phyloP scores from a whole-genome alignment of 2,113 vertebrate genomes.

The Passer domesticus region DNA sequence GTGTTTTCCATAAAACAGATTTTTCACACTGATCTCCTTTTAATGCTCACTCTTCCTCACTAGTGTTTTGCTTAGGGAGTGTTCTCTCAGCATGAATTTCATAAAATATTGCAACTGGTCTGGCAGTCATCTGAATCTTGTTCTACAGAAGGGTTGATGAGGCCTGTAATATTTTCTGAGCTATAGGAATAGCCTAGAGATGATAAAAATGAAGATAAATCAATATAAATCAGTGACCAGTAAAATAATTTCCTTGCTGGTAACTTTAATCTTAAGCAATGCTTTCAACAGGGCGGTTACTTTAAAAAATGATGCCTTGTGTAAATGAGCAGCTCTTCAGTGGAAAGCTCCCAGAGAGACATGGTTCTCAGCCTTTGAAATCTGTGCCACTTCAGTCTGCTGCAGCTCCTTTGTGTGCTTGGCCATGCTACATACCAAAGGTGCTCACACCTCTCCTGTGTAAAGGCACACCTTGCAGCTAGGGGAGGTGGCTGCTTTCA shows the following conservation, averaged over 20 bases:
- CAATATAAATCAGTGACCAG: not conserved
- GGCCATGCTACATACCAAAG: not conserved
- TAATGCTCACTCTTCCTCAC: not conserved
- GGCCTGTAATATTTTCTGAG: not conserved
- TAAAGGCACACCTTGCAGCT: not conserved
- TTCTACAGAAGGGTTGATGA: not conserved
- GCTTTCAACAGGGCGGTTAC: not conserved
- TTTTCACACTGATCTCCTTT: not conserved
- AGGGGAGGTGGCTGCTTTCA: not conserved
- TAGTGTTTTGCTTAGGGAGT: not conserved
- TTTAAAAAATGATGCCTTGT: not conserved
- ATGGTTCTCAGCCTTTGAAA: not conserved
- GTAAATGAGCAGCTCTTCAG: not conserved
- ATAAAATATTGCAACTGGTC: not conserved
- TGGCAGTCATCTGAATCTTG: not conserved
- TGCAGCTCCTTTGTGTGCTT: not conserved
- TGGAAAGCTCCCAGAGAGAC: not conserved
- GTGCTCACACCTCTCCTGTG: not conserved
- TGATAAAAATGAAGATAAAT: not conserved
- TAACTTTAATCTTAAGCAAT: not conserved
- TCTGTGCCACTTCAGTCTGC: not conserved
- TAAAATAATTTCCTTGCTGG: not conserved
- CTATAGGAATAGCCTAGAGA: not conserved
- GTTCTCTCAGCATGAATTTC: not conserved
- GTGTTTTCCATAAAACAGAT: not conserved